These are phyloP conservation scores for Sesamia nonagrioides DNA, from an alignment of 1,140 invertebrate species.

Conservation along the genomic window DNA sequence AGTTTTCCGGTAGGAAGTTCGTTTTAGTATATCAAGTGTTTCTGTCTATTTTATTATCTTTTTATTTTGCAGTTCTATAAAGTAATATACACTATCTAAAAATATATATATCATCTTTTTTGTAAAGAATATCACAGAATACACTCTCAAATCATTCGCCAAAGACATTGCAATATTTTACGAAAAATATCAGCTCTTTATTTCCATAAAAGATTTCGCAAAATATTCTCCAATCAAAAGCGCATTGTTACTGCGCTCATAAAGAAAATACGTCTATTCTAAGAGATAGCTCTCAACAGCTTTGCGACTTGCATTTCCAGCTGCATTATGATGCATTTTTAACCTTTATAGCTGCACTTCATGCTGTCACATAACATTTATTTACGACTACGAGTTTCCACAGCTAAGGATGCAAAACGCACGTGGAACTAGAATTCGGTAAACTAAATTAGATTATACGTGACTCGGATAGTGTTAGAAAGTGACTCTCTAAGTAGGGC, in stretches of 20 bases:
- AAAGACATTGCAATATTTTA: not conserved
- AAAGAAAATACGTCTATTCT: slow-evolving; percentile 21
- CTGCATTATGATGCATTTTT: slow-evolving; percentile 36
- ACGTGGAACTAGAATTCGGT: slow-evolving; percentile 1
- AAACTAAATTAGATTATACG: not conserved
- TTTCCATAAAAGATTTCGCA: slow-evolving; percentile 22
- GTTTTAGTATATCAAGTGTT: too few relatives aligned
- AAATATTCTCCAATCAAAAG: slow-evolving; percentile 37
- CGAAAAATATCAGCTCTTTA: not conserved
- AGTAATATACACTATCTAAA: not conserved
- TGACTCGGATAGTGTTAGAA: not conserved
- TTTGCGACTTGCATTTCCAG: not conserved
- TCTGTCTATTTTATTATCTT: too few relatives aligned
- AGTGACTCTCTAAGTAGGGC: slow-evolving; percentile 1
- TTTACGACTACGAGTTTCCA: slow-evolving; percentile 16
- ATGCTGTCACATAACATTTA: slow-evolving; percentile 35
- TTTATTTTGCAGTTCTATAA: too few relatives aligned
- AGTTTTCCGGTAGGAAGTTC: not conserved
- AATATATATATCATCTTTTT: not conserved
- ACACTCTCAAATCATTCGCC: not conserved
- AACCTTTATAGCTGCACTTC: slow-evolving; percentile 22
- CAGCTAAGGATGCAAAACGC: not conserved
- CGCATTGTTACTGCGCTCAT: slow-evolving; percentile 29
- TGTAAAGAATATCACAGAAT: not conserved
- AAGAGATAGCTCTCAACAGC: slow-evolving; percentile 31